phyloP scores from a whole-genome alignment of 2,113 vertebrate species.

The Odocoileus virginianus region DNA sequence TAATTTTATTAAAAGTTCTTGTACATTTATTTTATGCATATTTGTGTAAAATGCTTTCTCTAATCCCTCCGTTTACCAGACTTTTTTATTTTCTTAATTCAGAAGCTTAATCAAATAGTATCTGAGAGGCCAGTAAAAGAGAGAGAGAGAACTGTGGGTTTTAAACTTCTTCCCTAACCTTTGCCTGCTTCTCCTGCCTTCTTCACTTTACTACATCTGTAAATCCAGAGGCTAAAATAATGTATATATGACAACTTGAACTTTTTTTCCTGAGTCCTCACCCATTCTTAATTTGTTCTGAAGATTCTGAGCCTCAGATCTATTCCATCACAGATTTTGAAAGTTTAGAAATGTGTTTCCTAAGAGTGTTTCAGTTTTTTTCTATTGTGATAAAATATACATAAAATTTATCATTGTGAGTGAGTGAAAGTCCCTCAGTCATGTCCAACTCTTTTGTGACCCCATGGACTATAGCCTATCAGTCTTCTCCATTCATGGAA shows the following conservation, averaged over 20 bases:
- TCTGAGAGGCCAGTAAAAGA: neutral
- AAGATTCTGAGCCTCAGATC: neutral
- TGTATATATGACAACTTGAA: neutral
- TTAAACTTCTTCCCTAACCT: neutral
- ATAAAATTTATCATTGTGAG: neutral
- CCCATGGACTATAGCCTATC: neutral
- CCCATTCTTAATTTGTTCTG: neutral
- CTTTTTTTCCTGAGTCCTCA: neutral
- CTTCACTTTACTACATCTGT: neutral
- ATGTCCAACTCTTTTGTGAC: neutral
- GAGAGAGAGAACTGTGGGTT: neutral
- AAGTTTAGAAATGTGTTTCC: neutral
- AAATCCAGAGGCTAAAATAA: neutral
- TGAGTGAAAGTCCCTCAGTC: neutral
- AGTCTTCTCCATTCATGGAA: neutral
- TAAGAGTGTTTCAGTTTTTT: neutral
- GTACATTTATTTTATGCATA: neutral
- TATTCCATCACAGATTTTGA: neutral
- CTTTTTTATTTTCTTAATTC: neutral
- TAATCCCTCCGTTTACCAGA: neutral
- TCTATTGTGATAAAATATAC: neutral
- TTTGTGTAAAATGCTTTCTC: neutral
- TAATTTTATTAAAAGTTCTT: constrained; percentile 16
- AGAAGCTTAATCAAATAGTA: neutral
- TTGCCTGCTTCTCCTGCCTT: neutral